Percentiles rank a stretch among this genome's conserved stretches.
phyloP scores from a whole-genome alignment of 2,888 invertebrate genomes.

The Cryptocephalus primarius region DNA sequence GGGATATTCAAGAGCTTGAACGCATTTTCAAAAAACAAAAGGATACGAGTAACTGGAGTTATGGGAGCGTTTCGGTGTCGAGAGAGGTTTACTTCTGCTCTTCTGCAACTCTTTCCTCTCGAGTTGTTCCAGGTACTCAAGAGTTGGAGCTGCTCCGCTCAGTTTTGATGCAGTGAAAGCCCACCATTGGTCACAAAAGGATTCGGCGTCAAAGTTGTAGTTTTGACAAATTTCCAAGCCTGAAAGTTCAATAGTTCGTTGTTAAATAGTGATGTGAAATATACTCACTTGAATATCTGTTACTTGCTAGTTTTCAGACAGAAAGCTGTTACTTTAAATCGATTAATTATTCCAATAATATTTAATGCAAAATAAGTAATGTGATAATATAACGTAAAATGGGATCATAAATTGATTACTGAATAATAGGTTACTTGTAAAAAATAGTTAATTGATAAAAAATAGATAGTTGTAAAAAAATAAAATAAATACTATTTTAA shows the following conservation, averaged over 20 bases:
- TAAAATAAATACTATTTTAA: too few species aligned
- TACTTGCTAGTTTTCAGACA: too few species aligned
- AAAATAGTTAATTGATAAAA: too few species aligned
- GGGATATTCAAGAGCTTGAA: too few species aligned
- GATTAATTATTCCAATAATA: too few species aligned
- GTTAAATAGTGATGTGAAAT: not conserved
- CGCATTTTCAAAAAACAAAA: constrained; percentile 4
- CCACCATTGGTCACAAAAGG: constrained; percentile 68
- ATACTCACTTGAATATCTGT: too few species aligned
- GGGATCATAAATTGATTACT: too few species aligned
- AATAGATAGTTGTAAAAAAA: too few species aligned
- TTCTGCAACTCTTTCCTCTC: constrained; percentile 55
- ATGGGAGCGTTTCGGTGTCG: constrained; percentile 3
- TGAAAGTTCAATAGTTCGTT: constrained; percentile 16
- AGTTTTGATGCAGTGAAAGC: constrained; percentile 60
- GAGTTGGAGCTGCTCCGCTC: constrained; percentile 49
- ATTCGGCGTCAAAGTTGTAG: constrained; percentile 53
- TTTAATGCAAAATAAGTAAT: too few species aligned
- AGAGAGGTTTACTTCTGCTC: constrained; percentile 24
- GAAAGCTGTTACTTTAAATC: too few species aligned
- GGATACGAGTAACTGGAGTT: constrained; percentile 10
- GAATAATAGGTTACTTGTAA: too few species aligned
- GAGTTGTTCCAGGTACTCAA: constrained; percentile 48
- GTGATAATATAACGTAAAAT: too few species aligned
- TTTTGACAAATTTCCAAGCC: constrained; percentile 53